Percentiles rank a stretch among this genome's conserved stretches.
These are phyloP conservation scores for Dinoponera quadriceps DNA, from an alignment of 1,140 invertebrate genomes.

Conservation along the genomic window DNA sequence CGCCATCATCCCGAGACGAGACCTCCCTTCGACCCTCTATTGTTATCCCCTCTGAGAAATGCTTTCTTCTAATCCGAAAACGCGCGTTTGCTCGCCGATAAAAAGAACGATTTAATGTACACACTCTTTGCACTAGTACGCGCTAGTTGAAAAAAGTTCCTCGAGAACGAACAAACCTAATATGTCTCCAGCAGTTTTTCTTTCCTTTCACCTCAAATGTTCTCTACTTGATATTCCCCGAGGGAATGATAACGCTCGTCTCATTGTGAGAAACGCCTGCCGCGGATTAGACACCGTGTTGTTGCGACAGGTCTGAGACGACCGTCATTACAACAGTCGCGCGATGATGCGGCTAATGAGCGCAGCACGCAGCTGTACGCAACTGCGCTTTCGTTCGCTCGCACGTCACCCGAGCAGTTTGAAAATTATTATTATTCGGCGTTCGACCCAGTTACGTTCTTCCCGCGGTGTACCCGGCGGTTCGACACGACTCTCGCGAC, in stretches of 20 bases:
- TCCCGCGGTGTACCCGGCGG: neutral
- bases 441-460: conserved; percentile 67
- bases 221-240: too few species aligned
- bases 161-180: too few species aligned
- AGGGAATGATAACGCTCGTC: neutral
- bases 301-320: conserved; percentile 59
- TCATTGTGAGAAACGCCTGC: conserved; percentile 54
- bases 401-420: conserved; percentile 21
- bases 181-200: too few species aligned
- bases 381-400: conserved; percentile 12
- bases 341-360: conserved; percentile 41
- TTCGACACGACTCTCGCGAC: neutral
- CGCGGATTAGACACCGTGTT: conserved; percentile 56
- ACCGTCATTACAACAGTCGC: conserved; percentile 51
- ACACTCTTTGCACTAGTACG: too few species aligned
- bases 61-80: conserved; percentile 62
- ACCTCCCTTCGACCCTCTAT: conserved; percentile 32
- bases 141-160: too few species aligned
- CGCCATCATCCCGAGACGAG: too few species aligned
- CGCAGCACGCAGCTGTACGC: conserved; percentile 3
- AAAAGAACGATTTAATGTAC: neutral
- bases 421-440: conserved; percentile 64
- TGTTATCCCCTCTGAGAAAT: conserved; percentile 74
- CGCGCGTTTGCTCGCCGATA: conserved; percentile 29
- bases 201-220: too few species aligned